Conservation (phyloP, 2,797 vertebrate genomes). For the Leucoraja ocellata region DNA sequence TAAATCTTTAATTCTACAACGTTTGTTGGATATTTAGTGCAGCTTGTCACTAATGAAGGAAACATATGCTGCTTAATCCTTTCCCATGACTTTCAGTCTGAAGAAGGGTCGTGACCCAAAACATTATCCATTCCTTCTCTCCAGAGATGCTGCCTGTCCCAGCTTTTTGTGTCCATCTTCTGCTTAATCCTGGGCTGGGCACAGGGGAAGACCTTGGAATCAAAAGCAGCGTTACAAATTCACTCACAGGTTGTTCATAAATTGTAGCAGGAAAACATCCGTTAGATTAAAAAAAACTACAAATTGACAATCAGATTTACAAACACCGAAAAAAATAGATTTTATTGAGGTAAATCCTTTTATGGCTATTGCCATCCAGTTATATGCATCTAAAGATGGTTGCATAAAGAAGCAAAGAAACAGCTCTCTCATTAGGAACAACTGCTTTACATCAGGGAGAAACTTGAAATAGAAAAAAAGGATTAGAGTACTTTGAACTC, state of each 20-base stretch:
- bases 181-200: not conserved
- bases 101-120: no score
- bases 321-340: conserved; percentile 31
- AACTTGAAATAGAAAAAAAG: not conserved
- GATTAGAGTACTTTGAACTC: not conserved
- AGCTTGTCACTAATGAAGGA: not conserved
- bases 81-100: no score
- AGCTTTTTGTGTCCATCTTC: no score
- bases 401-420: conserved; percentile 38
- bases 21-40: no score
- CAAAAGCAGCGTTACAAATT: not conserved
- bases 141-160: no score
- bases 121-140: no score
- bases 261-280: not conserved
- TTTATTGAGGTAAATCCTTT: conserved; percentile 45
- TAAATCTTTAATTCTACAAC: no score
- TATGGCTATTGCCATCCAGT: conserved; percentile 18
- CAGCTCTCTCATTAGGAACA: not conserved
- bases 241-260: not conserved
- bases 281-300: not conserved
- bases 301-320: not conserved
- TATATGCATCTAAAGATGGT: not conserved
- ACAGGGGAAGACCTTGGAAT: not conserved
- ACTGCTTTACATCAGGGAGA: not conserved
- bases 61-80: not conserved